These are phyloP conservation scores for Forbesichthys agassizii DNA, from an alignment of 2,113 vertebrate species.

Conservation along the genomic window DNA sequence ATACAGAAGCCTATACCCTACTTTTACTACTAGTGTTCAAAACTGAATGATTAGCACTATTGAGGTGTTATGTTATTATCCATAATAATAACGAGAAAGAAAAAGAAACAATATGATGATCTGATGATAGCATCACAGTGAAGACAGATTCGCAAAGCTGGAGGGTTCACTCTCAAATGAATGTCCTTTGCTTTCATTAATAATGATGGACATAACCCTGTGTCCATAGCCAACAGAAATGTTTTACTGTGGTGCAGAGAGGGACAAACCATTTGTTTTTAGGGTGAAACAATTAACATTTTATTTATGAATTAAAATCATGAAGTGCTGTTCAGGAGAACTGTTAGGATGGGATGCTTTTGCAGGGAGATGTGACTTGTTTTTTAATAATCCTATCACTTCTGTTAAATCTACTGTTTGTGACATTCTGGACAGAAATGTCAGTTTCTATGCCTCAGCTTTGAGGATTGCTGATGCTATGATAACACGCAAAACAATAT, in stretches of 20 bases:
- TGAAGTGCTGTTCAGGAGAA: no score
- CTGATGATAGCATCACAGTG: neutral
- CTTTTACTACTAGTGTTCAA: neutral
- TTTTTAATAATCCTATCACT: no score
- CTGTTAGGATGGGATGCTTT: no score
- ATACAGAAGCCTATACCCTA: neutral
- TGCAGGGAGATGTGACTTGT: no score
- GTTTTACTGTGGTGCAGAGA: neutral
- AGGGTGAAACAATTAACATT: neutral
- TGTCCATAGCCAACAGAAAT: neutral
- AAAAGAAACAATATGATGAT: neutral
- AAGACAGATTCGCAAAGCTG: neutral
- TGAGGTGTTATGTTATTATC: constrained; percentile 1
- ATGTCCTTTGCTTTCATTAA: neutral
- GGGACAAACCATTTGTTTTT: neutral
- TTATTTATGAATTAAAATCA: no score
- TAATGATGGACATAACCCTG: neutral
- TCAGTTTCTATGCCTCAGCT: no score
- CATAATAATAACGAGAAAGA: neutral
- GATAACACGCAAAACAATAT: no score
- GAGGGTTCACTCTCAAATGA: neutral
- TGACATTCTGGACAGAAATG: no score
- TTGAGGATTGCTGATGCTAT: no score
- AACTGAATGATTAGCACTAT: neutral
- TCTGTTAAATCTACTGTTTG: no score